phyloP scores from a whole-genome alignment of 92 coral and sea anemone species.

The Zoanthus sansibaricus region DNA sequence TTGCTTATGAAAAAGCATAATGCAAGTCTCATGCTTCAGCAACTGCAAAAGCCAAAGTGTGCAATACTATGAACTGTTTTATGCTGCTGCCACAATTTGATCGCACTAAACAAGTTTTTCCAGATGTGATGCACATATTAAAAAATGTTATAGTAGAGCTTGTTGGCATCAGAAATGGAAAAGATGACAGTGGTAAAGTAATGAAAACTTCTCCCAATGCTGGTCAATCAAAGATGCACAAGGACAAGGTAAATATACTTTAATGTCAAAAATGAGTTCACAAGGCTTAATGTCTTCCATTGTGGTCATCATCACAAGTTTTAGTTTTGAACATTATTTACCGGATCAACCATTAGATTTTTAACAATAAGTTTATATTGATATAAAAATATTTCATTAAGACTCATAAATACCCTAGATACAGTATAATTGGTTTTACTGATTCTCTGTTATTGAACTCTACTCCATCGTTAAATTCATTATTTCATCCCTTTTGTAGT shows the following conservation, averaged over 20 bases:
- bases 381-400: background rate
- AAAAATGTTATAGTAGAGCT: slow-evolving; percentile 41
- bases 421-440: background rate
- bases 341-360: too few species aligned
- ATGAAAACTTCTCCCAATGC: slow-evolving; percentile 14
- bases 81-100: slow-evolving; percentile 41
- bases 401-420: background rate
- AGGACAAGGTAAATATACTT: too few species aligned
- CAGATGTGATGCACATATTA: slow-evolving; percentile 54
- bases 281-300: background rate
- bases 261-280: too few species aligned
- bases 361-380: too few species aligned
- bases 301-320: too few species aligned
- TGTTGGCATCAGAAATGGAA: background rate
- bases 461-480: background rate
- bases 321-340: too few species aligned
- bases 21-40: slow-evolving; percentile 1
- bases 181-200: slow-evolving; percentile 16
- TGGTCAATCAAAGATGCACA: slow-evolving; percentile 6
- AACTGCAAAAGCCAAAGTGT: slow-evolving; percentile 40
- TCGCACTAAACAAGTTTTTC: slow-evolving; percentile 19
- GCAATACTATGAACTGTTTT: slow-evolving; percentile 36
- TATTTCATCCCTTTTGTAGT: too few species aligned
- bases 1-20: slow-evolving; percentile 30
- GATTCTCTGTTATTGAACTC: background rate